Base-by-base conservation (phyloP, 2,888 invertebrate genomes). In the Tetheella fluctuosa region DNA sequence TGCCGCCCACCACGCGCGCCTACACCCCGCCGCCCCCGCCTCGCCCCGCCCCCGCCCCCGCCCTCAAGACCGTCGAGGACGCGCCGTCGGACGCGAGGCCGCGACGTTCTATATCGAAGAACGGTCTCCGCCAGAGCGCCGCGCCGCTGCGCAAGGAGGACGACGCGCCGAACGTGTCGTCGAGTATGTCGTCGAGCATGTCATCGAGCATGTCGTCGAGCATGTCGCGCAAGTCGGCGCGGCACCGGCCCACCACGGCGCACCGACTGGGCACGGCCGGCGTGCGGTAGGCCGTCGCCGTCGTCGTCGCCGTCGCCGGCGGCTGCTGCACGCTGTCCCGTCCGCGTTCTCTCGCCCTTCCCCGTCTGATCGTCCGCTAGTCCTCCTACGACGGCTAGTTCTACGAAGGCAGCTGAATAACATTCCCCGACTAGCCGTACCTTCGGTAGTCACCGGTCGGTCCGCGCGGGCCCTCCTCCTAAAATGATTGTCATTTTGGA, bases 1-100 rank as follows among this genome's bases (percentile, higher is more conserved):
- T 97, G 52, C 94, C 95, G 58, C 85, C 96, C 77, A 97, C 97
- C 61, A 97, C 97, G 0, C 91, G 96, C 72, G 95, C 96, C 75
- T 97, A 97, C 88, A 94, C 94, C 67, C 34, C 95, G 95, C 52
- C 96, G 96, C 0, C 89, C 92, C 0, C 94, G 96, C 56, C 96
- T 56, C 60, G 54, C 59, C 54, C 68, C 58, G 37, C 64, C 71
- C n/a, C 60, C 59, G 37, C 73, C 64, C 57, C 68, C 64, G 23
- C 64, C 59, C 52, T 28, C 73, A 3, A 63, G 15, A 57, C 55
- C 30, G 57, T 13, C 34, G 34, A 2, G 5, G 52, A 13, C 61
- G 54, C 59, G 59, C 64, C 58, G 61, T 58, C 8, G 30, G 30
- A 30, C 34, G 20, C 53, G 23, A 25, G 5, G 37, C 37, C 37